Conservation (phyloP, 1,140 invertebrate species). For the Chrysoperla carnea region DNA sequence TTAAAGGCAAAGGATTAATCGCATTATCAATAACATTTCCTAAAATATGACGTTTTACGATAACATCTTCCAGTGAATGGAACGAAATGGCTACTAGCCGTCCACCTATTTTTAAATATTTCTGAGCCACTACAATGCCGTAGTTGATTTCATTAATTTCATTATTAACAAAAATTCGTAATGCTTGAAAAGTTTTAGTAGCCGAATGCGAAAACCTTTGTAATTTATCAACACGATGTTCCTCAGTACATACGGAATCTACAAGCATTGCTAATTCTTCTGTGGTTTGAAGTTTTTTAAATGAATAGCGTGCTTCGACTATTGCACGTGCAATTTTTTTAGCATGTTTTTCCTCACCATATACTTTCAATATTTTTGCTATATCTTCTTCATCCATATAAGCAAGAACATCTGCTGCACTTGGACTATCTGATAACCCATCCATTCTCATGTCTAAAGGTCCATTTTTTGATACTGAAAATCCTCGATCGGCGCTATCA, state of each 20-base stretch:
- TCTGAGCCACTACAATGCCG: conserved; percentile 59
- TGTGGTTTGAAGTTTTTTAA: conserved; percentile 66
- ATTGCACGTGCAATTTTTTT: conserved; percentile 77
- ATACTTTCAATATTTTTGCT: conserved; percentile 66
- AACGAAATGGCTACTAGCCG: conserved; percentile 70
- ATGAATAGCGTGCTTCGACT: conserved; percentile 68
- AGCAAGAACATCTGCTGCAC: conserved; percentile 73
- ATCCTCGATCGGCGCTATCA: conserved; percentile 63
- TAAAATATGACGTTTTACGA: conserved; percentile 77
- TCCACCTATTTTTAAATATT: conserved; percentile 61
- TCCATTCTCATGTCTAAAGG: conserved; percentile 96
- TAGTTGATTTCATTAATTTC: conserved; percentile 93
- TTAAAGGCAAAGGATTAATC: conserved; percentile 44
- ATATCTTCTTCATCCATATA: conserved; percentile 60
- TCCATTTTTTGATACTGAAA: conserved; percentile 67
- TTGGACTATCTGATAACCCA: conserved; percentile 46
- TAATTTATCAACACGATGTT: conserved; percentile 47
- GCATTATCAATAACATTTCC: conserved; percentile 52
- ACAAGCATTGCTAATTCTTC: conserved; percentile 67
- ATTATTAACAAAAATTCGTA: conserved; percentile 93
- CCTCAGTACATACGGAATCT: conserved; percentile 38
- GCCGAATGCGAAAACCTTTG: conserved; percentile 61
- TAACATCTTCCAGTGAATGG: conserved; percentile 89
- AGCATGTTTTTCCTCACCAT: conserved; percentile 81
- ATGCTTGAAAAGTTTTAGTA: conserved; percentile 85